Conservation (phyloP, 2,888 invertebrate species). For the Aphidoletes aphidimyza region DNA sequence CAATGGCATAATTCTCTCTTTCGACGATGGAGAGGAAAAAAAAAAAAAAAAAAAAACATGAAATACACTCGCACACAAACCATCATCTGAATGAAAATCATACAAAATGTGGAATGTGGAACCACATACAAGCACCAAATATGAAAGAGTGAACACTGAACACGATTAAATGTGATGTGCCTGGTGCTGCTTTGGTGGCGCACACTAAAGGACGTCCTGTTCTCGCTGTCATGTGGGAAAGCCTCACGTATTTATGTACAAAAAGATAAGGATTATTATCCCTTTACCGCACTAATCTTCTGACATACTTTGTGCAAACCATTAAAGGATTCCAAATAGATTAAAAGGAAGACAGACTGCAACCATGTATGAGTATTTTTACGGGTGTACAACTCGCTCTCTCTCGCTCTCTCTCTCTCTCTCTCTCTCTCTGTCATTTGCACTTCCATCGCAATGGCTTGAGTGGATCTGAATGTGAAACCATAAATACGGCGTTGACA, state of each 20-base stretch:
- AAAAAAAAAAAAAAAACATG: no score
- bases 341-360: slow-evolving; percentile 50
- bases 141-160: not conserved
- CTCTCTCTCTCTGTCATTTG: not conserved
- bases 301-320: slow-evolving; percentile 31
- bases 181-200: no score
- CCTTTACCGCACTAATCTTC: slow-evolving; percentile 52
- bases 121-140: not conserved
- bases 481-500: slow-evolving; percentile 29
- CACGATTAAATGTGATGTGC: no score
- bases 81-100: slow-evolving; percentile 17
- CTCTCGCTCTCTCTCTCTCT: no score
- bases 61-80: no score
- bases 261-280: slow-evolving; percentile 53
- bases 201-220: not conserved
- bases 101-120: not conserved
- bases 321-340: slow-evolving; percentile 47
- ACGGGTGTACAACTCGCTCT: no score
- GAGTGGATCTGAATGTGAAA: not conserved
- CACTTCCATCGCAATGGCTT: not conserved
- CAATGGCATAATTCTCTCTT: not conserved
- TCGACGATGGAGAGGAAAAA: no score
- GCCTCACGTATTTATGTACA: slow-evolving; percentile 24
- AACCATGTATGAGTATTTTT: not conserved
- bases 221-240: slow-evolving; percentile 31